Evolutionary conservation across 2,113 vertebrate genomes (phyloP).

Genomic region (Gymnogyps californianus): DNA sequence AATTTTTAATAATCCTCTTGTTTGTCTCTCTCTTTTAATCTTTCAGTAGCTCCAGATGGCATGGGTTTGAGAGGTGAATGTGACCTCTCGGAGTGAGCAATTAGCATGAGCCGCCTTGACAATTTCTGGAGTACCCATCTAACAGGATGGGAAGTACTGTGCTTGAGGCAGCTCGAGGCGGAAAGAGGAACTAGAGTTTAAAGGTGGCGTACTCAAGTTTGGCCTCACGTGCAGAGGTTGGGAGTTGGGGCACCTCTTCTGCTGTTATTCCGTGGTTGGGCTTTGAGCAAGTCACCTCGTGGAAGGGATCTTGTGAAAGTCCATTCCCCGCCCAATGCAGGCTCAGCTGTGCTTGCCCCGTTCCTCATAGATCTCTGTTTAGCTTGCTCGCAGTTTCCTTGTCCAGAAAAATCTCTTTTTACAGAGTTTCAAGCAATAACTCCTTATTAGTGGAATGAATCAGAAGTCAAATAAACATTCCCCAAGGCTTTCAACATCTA

Average conservation of each 20-base stretch:
- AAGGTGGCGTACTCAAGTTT: neutral
- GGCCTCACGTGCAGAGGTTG: neutral
- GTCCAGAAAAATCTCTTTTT: neutral
- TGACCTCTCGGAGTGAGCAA: neutral
- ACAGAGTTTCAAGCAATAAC: neutral
- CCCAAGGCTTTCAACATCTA: neutral
- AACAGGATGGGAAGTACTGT: neutral
- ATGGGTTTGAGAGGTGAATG: neutral
- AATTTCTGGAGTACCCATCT: neutral
- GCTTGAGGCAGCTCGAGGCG: neutral
- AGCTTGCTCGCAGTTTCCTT: neutral
- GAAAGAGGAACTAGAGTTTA: neutral
- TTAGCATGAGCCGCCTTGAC: neutral
- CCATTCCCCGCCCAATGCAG: rapidly evolving
- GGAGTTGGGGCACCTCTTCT: neutral
- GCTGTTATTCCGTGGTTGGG: neutral
- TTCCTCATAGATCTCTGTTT: neutral
- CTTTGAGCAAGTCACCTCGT: neutral
- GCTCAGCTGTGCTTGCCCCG: neutral
- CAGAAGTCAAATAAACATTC: neutral
- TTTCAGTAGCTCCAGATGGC: neutral
- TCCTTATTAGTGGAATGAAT: neutral
- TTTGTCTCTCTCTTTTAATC: constrained; percentile 51
- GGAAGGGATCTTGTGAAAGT: neutral
- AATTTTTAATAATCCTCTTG: constrained; percentile 75